These are phyloP conservation scores for Adelosebastes latens DNA, from an alignment of 2,797 vertebrate species.

Conservation along the genomic window DNA sequence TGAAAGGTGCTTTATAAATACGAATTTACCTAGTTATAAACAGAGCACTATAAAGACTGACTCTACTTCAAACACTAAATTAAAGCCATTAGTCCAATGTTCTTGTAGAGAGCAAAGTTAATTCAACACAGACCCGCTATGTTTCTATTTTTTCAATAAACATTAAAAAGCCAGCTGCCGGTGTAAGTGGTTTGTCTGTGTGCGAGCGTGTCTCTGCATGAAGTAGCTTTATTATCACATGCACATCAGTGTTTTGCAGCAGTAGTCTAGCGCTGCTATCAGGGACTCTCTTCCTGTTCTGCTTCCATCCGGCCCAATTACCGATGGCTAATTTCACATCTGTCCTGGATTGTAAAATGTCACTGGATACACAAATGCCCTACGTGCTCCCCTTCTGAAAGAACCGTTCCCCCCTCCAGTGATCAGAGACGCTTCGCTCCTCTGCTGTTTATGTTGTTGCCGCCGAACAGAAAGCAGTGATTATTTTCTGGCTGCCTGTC, in stretches of 20 bases:
- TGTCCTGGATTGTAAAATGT: conserved; percentile 74
- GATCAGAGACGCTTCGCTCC: conserved; percentile 46
- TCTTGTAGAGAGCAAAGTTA: conserved; percentile 58
- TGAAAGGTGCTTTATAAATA: conserved; percentile 50
- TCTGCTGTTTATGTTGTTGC: conserved; percentile 60
- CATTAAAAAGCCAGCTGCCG: conserved; percentile 70
- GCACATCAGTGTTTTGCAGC: conserved; percentile 53
- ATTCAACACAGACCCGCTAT: conserved; percentile 44
- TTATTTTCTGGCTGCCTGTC: conserved; percentile 67
- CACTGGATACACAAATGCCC: conserved; percentile 60
- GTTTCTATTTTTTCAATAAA: conserved; percentile 63
- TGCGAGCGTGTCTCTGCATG: conserved; percentile 55
- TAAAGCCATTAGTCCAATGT: conserved; percentile 63
- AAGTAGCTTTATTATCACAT: conserved; percentile 69
- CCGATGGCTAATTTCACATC: conserved; percentile 72
- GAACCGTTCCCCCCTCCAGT: conserved; percentile 52
- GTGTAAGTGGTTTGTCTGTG: conserved; percentile 49
- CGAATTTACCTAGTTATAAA: conserved; percentile 39
- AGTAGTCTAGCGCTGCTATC: conserved; percentile 51
- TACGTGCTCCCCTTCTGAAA: conserved; percentile 38
- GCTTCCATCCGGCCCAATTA: conserved; percentile 65
- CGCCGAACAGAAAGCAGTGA: conserved; percentile 54
- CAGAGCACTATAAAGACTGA: conserved; percentile 30
- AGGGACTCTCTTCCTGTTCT: conserved; percentile 50
- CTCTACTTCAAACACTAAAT: conserved; percentile 55